Conservation (phyloP, 2,113 vertebrate species). For the Megaleporinus macrocephalus region DNA sequence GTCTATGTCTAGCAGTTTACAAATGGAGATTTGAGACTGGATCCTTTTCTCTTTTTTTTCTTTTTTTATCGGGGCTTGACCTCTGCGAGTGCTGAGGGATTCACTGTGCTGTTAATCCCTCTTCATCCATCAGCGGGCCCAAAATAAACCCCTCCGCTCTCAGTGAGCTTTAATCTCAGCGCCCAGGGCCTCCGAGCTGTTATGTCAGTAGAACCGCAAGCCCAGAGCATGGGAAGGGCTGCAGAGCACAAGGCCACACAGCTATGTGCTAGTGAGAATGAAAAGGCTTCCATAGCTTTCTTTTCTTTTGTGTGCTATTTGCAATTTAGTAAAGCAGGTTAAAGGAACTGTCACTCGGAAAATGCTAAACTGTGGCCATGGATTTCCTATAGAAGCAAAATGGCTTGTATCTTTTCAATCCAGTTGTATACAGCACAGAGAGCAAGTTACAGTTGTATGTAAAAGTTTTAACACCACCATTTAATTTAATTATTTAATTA, state of each 20-base stretch:
- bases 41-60: not conserved
- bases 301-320: too few relatives aligned
- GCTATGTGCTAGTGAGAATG: not conserved
- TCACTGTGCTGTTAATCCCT: slow-evolving; percentile 75
- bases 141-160: slow-evolving; percentile 72
- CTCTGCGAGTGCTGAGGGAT: slow-evolving; percentile 58
- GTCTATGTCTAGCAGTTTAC: slow-evolving; percentile 71
- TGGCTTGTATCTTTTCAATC: too few relatives aligned
- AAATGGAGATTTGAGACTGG: slow-evolving; percentile 70
- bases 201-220: slow-evolving; percentile 60
- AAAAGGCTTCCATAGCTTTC: not conserved
- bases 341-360: too few relatives aligned
- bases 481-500: too few relatives aligned
- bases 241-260: not conserved
- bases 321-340: too few relatives aligned
- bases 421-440: too few relatives aligned
- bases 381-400: too few relatives aligned
- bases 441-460: too few relatives aligned
- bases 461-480: too few relatives aligned
- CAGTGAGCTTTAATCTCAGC: slow-evolving; percentile 70
- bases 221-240: not conserved
- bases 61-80: slow-evolving; percentile 51
- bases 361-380: too few relatives aligned
- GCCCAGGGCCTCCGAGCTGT: slow-evolving; percentile 50
- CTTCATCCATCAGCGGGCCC: slow-evolving; percentile 67